phyloP scores from a whole-genome alignment of 2,888 invertebrate genomes.

The Drosophila affinis region DNA sequence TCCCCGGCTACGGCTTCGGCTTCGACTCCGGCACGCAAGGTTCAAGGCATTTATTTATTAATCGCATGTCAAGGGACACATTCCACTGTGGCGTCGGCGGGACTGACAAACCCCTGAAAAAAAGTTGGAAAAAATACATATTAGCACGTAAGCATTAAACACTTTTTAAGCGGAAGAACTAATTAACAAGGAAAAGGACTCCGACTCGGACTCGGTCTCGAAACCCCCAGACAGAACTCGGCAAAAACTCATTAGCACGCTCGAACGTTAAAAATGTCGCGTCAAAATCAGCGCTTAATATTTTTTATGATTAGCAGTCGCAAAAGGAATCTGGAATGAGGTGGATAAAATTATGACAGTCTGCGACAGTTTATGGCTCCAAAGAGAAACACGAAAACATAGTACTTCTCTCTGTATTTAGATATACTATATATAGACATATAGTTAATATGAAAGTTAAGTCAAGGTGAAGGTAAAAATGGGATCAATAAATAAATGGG shows the following conservation, averaged over 20 bases:
- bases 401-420: not conserved
- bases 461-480: too few species aligned
- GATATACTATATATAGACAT: too few species aligned
- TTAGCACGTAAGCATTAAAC: slow-evolving; percentile 73
- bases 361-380: slow-evolving; percentile 33
- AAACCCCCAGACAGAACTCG: slow-evolving; percentile 47
- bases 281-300: slow-evolving; percentile 78
- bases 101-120: slow-evolving; percentile 1
- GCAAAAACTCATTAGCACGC: slow-evolving; percentile 75
- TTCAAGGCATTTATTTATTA: slow-evolving; percentile 73
- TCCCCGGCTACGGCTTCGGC: slow-evolving; percentile 1
- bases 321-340: slow-evolving; percentile 16
- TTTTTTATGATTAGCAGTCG: slow-evolving; percentile 70
- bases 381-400: slow-evolving; percentile 34
- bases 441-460: too few species aligned
- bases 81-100: slow-evolving; percentile 1
- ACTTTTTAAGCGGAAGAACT: slow-evolving; percentile 75
- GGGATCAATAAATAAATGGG: too few species aligned
- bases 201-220: slow-evolving; percentile 20
- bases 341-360: slow-evolving; percentile 52
- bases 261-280: slow-evolving; percentile 78
- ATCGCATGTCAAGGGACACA: slow-evolving; percentile 73
- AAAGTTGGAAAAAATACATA: slow-evolving; percentile 42
- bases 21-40: slow-evolving; percentile 58
- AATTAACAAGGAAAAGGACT: slow-evolving; percentile 64